Evolutionary conservation across 2,888 invertebrate species (phyloP), one percentile per base, ranked within the genome.

Genomic region (Stegophylla sp.): DNA sequence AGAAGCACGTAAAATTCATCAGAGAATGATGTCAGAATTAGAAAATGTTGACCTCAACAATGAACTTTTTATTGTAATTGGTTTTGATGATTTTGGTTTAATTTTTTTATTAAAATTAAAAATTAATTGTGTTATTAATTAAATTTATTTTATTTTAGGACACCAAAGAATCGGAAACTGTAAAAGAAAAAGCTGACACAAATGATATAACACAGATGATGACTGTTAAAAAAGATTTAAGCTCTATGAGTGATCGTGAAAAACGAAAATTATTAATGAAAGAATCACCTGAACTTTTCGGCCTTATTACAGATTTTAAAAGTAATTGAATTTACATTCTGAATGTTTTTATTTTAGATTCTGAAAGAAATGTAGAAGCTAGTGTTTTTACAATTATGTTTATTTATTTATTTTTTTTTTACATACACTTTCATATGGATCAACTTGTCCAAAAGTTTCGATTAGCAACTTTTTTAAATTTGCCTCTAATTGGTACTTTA

Each of bases 201-300:
- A 79, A 23, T 71, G 71, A 79, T 12, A 71, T 79, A 17, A 79
- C 79, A 41, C 45, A 89, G 81, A 88, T 89, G 82, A 89, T 89
- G 84, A 86, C 91, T 81, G 89, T 95, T 53, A 91, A 92, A 87
- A 91, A 91, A 84, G 94, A 96, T 88, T 88, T 95, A 66, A 91
- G 91, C 76, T 91, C 92, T 84, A 88, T 96, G 85, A 91, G 92
- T 17, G 91, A 91, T 85, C 89, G 92, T 79, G 92, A 96, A 86
- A 94, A 94, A 85, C 85, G 92, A 76, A 91, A 92, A 85, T 86
- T 96, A 75, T 87, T 97, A 83, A 90, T 92, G 85, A 93, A 94
- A 85, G 94, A 96, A 86, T 94, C 94, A 71, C 96, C 97, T 2
- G 96, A 97, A 87, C 92, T 96, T 86, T 86, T 91, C 77, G 91